A percentile compares a stretch with the other conserved stretches of the same genome.
Conservation (phyloP, 2,888 invertebrate species). For the Andricus quercusramuli region DNA sequence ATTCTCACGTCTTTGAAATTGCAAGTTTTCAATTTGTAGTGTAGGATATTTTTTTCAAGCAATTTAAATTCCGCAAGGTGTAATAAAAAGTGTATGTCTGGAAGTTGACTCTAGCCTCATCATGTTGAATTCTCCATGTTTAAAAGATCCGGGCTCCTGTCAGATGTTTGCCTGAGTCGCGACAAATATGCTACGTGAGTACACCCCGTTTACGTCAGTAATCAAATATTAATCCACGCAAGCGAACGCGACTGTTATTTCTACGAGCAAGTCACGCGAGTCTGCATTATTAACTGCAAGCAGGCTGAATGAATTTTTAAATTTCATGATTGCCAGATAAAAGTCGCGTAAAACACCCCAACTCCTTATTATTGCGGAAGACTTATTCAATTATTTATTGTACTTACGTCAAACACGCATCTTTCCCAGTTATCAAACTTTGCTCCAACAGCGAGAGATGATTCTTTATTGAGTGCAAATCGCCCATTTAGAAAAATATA, state of each 20-base stretch:
- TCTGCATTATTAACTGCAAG: slow-evolving; percentile 63
- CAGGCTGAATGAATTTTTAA: slow-evolving; percentile 63
- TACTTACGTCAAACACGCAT: slow-evolving; percentile 7
- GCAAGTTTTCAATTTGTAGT: slow-evolving; percentile 38
- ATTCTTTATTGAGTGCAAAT: background rate
- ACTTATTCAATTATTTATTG: slow-evolving; percentile 21
- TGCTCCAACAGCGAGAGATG: background rate
- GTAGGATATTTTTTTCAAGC: background rate
- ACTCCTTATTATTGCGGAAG: slow-evolving; percentile 55
- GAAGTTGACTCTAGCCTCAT: background rate
- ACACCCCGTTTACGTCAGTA: slow-evolving; percentile 48
- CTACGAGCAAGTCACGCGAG: slow-evolving; percentile 63
- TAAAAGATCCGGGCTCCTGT: slow-evolving; percentile 25
- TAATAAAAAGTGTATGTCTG: background rate
- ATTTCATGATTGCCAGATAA: slow-evolving; percentile 63
- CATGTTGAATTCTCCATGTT: slow-evolving; percentile 1
- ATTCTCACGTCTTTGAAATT: background rate
- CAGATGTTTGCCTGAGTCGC: slow-evolving; percentile 36
- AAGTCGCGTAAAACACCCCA: slow-evolving; percentile 56
- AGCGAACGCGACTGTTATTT: slow-evolving; percentile 46
- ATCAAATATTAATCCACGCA: slow-evolving; percentile 57
- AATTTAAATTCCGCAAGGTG: background rate
- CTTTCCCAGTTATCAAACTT: slow-evolving; percentile 9
- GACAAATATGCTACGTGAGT: slow-evolving; percentile 48
- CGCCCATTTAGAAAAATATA: too few species aligned